phyloP scores from a whole-genome alignment of 1,140 invertebrate species.

The Drosophila mayri region DNA sequence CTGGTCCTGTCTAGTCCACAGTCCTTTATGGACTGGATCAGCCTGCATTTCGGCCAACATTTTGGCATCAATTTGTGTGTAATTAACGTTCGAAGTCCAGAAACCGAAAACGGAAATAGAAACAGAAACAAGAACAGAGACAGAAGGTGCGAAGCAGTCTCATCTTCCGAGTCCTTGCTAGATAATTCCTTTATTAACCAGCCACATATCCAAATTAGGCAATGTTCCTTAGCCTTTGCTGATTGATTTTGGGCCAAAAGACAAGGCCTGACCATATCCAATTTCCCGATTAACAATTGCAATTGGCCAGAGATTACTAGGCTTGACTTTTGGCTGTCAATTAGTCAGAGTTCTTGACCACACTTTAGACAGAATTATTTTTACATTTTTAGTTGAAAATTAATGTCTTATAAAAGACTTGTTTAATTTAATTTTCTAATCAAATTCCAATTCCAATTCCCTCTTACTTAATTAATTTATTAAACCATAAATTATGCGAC shows the following conservation, averaged over 20 bases:
- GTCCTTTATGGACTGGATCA: neutral
- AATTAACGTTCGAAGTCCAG: slow-evolving; percentile 19
- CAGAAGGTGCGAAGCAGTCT: slow-evolving; percentile 4
- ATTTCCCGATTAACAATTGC: neutral
- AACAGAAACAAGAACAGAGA: neutral
- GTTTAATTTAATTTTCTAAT: neutral
- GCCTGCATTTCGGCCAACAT: slow-evolving; percentile 19
- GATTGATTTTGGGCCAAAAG: neutral
- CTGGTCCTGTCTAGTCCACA: neutral
- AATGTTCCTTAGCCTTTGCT: neutral
- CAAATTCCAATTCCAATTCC: neutral
- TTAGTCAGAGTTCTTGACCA: neutral
- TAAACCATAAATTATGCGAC: slow-evolving; percentile 3
- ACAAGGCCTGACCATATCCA: neutral
- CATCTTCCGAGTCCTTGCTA: neutral
- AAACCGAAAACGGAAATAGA: neutral
- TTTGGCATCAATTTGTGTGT: slow-evolving; percentile 37
- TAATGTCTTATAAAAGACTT: neutral
- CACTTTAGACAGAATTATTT: too few relatives aligned
- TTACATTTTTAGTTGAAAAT: too few relatives aligned
- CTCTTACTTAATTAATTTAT: slow-evolving; percentile 4
- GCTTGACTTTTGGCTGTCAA: neutral
- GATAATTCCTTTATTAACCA: slow-evolving; percentile 22
- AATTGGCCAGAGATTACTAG: neutral
- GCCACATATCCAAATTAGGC: neutral